Evolutionary conservation across 2,797 vertebrate genomes (phyloP).

Genomic region (Margarornis squamiger): DNA sequence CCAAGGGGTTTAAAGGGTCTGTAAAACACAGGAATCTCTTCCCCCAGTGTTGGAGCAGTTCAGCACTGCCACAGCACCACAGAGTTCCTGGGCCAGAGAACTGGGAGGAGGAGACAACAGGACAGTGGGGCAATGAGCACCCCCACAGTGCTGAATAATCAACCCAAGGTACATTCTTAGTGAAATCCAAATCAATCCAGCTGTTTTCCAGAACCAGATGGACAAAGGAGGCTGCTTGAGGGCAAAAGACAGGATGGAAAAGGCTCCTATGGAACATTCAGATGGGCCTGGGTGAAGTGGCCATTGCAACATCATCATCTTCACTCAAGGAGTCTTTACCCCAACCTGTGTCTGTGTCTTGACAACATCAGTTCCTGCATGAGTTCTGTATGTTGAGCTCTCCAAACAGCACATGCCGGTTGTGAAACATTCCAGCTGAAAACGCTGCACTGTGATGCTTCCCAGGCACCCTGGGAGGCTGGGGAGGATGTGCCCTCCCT

Average conservation of each 20-base stretch:
- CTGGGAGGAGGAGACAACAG: background rate
- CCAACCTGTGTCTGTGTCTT: accelerated
- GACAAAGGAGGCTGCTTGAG: background rate
- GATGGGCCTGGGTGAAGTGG: background rate
- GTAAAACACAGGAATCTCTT: background rate
- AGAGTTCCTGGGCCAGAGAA: background rate
- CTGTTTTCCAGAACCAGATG: background rate
- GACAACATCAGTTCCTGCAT: background rate
- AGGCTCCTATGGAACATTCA: accelerated
- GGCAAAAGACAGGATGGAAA: background rate
- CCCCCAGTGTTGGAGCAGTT: background rate
- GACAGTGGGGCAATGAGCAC: background rate
- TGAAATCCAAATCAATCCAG: background rate
- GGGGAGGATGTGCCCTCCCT: background rate
- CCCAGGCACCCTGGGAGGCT: background rate
- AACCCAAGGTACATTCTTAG: background rate
- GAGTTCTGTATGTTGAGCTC: background rate
- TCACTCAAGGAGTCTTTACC: background rate
- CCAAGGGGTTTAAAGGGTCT: background rate
- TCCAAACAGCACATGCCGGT: background rate
- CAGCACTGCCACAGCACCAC: background rate
- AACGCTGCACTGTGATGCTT: background rate
- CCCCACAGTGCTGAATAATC: background rate
- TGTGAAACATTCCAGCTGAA: accelerated
- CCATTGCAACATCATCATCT: accelerated